Percentiles rank a stretch among this genome's conserved stretches.
phyloP scores from a whole-genome alignment of 2,797 vertebrate species.

The Remorina albescens region DNA sequence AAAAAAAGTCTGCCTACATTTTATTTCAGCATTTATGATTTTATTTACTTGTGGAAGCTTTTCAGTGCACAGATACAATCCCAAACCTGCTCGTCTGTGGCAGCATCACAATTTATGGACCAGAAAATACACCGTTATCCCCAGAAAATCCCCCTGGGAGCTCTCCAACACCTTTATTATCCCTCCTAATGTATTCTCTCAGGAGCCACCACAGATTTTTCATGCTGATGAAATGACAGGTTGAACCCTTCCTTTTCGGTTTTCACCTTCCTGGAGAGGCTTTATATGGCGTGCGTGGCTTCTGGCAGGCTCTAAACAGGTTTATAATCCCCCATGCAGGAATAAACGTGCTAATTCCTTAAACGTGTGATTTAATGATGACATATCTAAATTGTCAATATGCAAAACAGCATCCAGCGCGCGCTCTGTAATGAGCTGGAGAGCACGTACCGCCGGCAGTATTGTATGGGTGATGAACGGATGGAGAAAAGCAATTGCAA shows the following conservation, averaged over 20 bases:
- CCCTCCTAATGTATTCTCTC: slow-evolving; percentile 42
- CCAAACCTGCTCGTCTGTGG: slow-evolving; percentile 22
- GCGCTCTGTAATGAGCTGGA: slow-evolving; percentile 34
- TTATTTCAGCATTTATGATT: slow-evolving; percentile 1
- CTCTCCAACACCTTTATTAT: slow-evolving; percentile 57
- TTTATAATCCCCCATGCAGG: neutral
- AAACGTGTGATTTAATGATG: slow-evolving; percentile 16
- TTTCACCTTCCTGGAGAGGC: slow-evolving; percentile 1
- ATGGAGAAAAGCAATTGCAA: slow-evolving; percentile 39
- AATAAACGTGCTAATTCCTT: neutral
- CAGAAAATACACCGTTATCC: slow-evolving; percentile 40
- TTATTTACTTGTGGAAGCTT: slow-evolving; percentile 20
- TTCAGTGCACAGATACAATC: slow-evolving; percentile 2
- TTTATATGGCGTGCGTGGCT: slow-evolving; percentile 8
- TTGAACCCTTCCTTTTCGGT: slow-evolving; percentile 7
- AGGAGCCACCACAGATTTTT: slow-evolving; percentile 27
- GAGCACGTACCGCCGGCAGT: slow-evolving; percentile 17
- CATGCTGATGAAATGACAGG: slow-evolving; percentile 46
- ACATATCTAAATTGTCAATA: slow-evolving; percentile 46
- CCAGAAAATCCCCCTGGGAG: slow-evolving; percentile 47
- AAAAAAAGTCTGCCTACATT: neutral
- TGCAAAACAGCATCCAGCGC: slow-evolving; percentile 45
- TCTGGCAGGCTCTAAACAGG: neutral
- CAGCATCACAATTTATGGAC: slow-evolving; percentile 42
- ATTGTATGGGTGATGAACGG: slow-evolving; percentile 48